Conservation (phyloP, 1,140 invertebrate genomes). For the Drosophila carrolli region DNA sequence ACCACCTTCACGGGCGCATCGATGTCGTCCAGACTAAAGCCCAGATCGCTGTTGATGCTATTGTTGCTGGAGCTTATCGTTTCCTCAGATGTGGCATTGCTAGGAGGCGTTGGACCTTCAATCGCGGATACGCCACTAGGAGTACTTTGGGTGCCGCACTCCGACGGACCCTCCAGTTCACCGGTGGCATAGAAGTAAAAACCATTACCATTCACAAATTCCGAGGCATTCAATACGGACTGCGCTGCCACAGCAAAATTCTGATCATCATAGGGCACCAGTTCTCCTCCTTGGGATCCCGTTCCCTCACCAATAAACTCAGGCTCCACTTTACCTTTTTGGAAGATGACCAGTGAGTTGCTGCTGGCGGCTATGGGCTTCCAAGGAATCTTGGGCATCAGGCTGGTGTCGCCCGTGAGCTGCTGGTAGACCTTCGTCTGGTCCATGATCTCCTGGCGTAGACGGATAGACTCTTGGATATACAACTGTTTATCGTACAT, state of each 20-base stretch:
- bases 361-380: constrained; percentile 87
- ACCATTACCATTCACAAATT: constrained; percentile 90
- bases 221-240: constrained; percentile 89
- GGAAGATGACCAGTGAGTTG: constrained; percentile 72
- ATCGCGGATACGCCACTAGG: constrained; percentile 34
- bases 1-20: constrained; percentile 87
- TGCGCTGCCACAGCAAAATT: constrained; percentile 86
- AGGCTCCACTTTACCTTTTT: constrained; percentile 67
- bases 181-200: constrained; percentile 88
- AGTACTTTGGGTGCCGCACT: constrained; percentile 59
- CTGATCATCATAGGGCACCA: constrained; percentile 76
- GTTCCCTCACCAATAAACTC: constrained; percentile 45
- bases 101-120: constrained; percentile 13
- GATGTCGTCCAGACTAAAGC: constrained; percentile 83
- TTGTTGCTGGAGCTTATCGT: constrained; percentile 40
- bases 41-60: constrained; percentile 71
- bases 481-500: constrained; percentile 93
- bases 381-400: constrained; percentile 88
- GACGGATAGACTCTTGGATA: constrained; percentile 86
- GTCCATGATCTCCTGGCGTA: constrained; percentile 80
- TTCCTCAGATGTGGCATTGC: constrained; percentile 23
- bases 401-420: constrained; percentile 72
- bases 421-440: constrained; percentile 66
- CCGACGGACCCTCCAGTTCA: constrained; percentile 39
- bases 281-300: constrained; percentile 36